Percentiles rank a stretch among this genome's conserved stretches.
phyloP scores from a whole-genome alignment of 2,888 invertebrate species.

The Metalampra italica region DNA sequence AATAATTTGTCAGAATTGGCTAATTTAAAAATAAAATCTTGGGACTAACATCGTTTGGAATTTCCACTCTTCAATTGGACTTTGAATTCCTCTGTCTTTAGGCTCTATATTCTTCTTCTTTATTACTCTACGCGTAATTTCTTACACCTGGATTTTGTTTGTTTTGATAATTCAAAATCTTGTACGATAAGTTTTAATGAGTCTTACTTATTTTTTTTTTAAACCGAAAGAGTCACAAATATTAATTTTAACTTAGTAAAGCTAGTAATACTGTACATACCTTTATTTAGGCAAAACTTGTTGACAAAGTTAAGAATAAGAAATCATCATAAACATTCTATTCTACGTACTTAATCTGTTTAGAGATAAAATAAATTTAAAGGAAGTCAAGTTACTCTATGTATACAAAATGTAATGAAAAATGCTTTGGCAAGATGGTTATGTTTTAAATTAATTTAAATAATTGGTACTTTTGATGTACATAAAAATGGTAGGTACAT shows the following conservation, averaged over 20 bases:
- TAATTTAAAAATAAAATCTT: no score
- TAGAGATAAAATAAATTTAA: slow-evolving; percentile 4
- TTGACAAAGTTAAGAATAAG: neutral
- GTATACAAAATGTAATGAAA: slow-evolving; percentile 33
- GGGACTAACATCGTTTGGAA: no score
- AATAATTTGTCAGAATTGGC: no score
- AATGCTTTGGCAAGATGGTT: slow-evolving; percentile 68
- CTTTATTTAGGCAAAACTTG: slow-evolving; percentile 48
- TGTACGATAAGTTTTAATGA: no score
- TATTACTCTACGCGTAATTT: no score
- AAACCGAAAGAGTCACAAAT: slow-evolving; percentile 25
- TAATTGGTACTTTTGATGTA: neutral
- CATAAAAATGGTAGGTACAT: no score
- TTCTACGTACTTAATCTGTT: neutral
- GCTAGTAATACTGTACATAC: slow-evolving; percentile 78
- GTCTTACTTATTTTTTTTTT: slow-evolving; percentile 22
- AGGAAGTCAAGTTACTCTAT: slow-evolving; percentile 46
- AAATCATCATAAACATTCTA: neutral
- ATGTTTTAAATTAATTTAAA: slow-evolving; percentile 2
- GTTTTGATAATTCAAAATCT: no score
- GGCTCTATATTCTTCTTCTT: no score
- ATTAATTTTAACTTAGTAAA: slow-evolving; percentile 64
- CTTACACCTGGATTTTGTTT: no score
- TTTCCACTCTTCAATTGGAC: no score
- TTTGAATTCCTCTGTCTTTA: no score